Evolutionary conservation across 2,888 invertebrate species (phyloP).

Genomic region (Lithosia quadra): DNA sequence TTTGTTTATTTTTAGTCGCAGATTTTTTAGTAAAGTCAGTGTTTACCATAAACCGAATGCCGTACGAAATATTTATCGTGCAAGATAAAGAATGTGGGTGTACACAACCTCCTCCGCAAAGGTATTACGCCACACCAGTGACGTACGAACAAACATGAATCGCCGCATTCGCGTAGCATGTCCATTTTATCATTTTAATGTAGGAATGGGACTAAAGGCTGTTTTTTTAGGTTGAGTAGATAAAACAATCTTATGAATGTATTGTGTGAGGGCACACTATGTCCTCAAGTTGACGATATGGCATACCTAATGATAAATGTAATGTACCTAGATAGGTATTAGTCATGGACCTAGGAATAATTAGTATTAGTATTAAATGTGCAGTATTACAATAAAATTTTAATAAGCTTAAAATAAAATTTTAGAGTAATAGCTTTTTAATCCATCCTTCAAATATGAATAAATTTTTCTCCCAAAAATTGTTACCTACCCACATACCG

Average conservation of each 20-base stretch:
- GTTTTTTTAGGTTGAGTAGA: not conserved
- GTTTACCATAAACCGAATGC: constrained; percentile 41
- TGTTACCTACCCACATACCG: not conserved
- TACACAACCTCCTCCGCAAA: constrained; percentile 34
- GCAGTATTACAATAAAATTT: no score
- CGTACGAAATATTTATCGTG: constrained; percentile 37
- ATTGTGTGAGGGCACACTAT: not conserved
- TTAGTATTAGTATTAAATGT: no score
- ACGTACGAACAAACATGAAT: constrained; percentile 43
- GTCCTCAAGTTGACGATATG: not conserved
- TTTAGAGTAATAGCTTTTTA: no score
- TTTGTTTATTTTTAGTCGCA: constrained; percentile 36
- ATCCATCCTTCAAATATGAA: not conserved
- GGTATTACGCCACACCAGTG: constrained; percentile 49
- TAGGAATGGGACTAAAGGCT: not conserved
- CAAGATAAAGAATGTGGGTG: constrained; percentile 51
- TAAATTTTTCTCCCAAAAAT: not conserved
- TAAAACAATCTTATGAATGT: not conserved
- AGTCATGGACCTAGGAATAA: no score
- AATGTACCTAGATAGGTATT: no score
- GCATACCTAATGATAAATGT: no score
- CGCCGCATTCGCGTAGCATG: constrained; percentile 22
- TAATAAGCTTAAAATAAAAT: no score
- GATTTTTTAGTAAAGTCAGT: constrained; percentile 33
- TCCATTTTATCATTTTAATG: constrained; percentile 25